Evolutionary conservation across 2,113 vertebrate species (phyloP), one percentile per base, ranked within the genome.

Genomic region (Alligator sinensis): DNA sequence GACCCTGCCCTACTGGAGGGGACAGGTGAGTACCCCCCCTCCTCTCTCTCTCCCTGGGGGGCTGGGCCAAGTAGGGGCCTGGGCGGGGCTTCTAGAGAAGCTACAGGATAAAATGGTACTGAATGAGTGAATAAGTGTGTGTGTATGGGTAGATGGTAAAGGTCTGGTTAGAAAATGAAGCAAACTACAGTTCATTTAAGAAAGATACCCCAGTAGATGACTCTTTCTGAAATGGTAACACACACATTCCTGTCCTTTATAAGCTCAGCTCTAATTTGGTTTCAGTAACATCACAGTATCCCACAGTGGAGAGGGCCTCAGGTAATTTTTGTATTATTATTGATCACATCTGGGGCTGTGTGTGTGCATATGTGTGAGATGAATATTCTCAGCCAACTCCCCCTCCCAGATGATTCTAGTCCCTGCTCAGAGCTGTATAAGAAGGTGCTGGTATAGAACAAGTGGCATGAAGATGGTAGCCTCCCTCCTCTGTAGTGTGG

Each of bases 191-290:
- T 61, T 61, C 81, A 4, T 18, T 76, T 28, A 25, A 24, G 27
- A 6, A 79, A 24, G 14, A 79, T 6, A 22, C 58, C 4, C 17
- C 11, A 0, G 0, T 16, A 47, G 54, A 84, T 63, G 17, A 58
- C 3, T 4, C 4, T 0, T 0, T 9, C 12, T 59, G n/a, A 88
- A 17, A 12, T 25, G 22, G 4, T 16, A 21, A 59, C 28, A 61
- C 38, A 16, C 3, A 74, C 66, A 24, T 6, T 38, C 12, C 21
- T 38, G 70, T 4, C 22, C 21, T 38, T 47, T 74, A 47, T 19
- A 74, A 14, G 34, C 70, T 47, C 34, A 74, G 11, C 34, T 74
- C 30, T 74, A 47, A 47, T 47, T 74, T 47, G 34, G 34, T 38
- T 72, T 47, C 34, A 13, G 24, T 47, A 74, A 15, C 11, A 11